phyloP scores from a whole-genome alignment of 92 coral and sea anemone species.

The Heliopora coerulea region DNA sequence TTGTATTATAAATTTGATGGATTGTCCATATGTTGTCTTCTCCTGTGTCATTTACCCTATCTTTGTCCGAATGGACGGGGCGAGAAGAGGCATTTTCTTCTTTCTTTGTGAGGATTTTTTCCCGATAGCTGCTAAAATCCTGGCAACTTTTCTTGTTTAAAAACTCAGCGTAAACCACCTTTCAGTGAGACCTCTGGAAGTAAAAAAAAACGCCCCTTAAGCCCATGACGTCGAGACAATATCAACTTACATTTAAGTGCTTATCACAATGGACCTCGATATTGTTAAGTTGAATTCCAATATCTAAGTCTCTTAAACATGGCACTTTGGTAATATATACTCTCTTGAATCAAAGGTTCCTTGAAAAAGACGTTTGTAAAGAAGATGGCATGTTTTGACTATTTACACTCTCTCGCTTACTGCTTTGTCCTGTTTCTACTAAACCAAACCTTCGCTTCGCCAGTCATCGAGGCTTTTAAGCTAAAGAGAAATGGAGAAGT shows the following conservation, averaged over 20 bases:
- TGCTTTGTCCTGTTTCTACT: neutral
- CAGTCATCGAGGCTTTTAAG: conserved; percentile 27
- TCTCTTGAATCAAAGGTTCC: conserved; percentile 8
- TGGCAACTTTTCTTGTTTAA: neutral
- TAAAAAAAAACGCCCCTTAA: neutral
- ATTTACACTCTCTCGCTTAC: neutral
- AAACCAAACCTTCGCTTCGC: conserved; percentile 19
- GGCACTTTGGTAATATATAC: conserved; percentile 4
- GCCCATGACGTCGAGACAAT: conserved; percentile 18
- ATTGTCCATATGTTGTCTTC: no score
- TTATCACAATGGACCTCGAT: conserved; percentile 33
- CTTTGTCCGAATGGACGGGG: no score
- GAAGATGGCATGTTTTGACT: conserved; percentile 11
- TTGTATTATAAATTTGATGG: neutral
- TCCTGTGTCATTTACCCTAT: neutral
- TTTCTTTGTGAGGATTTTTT: no score
- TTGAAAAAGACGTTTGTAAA: neutral
- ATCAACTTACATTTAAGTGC: conserved; percentile 34
- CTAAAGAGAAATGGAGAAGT: neutral
- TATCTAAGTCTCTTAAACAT: conserved; percentile 8
- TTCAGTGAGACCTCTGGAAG: neutral
- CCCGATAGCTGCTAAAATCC: neutral
- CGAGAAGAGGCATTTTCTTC: no score
- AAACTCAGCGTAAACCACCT: neutral
- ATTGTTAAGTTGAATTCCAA: conserved; percentile 20